Conservation (phyloP, 2,113 vertebrate genomes). For the Pelusios castaneus region DNA sequence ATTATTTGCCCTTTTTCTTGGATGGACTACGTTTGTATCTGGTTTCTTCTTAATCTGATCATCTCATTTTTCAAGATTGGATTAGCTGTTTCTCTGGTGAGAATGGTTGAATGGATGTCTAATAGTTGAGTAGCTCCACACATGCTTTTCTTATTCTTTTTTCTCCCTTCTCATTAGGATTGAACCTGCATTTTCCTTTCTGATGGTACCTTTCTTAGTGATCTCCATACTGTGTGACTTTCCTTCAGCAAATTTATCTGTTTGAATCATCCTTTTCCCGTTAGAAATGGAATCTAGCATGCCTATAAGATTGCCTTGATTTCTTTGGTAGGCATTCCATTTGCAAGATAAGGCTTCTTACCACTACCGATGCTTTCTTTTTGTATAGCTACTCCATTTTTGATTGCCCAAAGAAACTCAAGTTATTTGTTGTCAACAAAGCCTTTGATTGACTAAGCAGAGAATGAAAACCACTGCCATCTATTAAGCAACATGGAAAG, state of each 20-base stretch:
- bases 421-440: background rate
- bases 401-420: background rate
- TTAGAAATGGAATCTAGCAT: conserved; percentile 1
- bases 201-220: background rate
- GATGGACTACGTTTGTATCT: background rate
- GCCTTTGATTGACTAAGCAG: background rate
- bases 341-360: conserved; percentile 8
- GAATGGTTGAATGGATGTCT: background rate
- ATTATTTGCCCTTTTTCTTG: background rate
- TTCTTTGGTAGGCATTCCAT: background rate
- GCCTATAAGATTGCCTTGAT: background rate
- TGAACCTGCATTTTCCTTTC: background rate
- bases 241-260: background rate
- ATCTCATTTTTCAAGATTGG: background rate
- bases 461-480: background rate
- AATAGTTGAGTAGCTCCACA: background rate
- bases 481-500: background rate
- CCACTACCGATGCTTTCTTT: background rate
- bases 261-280: conserved; percentile 21
- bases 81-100: background rate
- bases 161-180: background rate
- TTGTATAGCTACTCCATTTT: background rate
- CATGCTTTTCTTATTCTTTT: background rate
- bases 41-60: background rate
- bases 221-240: background rate